Percentiles rank a stretch among this genome's conserved stretches.
These are phyloP conservation scores for Amphipoea lucens DNA, from an alignment of 2,888 invertebrate genomes.

Conservation along the genomic window DNA sequence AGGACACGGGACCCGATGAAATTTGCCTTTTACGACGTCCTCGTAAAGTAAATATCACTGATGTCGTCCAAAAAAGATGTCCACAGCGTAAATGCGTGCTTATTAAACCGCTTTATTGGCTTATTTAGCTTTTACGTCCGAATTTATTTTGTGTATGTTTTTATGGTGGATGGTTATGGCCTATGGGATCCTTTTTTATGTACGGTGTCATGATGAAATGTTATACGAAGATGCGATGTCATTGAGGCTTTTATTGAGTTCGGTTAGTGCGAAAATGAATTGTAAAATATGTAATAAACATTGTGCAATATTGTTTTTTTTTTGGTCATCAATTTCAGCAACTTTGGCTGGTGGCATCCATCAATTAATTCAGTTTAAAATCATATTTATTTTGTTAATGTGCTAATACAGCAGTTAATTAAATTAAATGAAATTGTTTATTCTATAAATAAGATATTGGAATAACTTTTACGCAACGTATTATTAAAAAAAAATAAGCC, in stretches of 20 bases:
- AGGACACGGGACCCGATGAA: slow-evolving; percentile 72
- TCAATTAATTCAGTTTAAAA: neutral
- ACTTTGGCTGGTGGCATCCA: neutral
- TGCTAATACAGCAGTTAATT: neutral
- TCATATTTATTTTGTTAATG: neutral
- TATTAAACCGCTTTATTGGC: slow-evolving; percentile 82
- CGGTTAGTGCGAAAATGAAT: neutral
- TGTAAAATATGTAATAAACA: slow-evolving; percentile 1
- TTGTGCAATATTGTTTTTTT: neutral
- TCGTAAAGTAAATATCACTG: slow-evolving; percentile 83
- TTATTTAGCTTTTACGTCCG: slow-evolving; percentile 77
- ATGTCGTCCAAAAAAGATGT: slow-evolving; percentile 77
- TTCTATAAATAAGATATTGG: neutral
- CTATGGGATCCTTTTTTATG: slow-evolving; percentile 52
- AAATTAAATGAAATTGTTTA: no score
- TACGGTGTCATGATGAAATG: slow-evolving; percentile 44
- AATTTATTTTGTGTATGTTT: slow-evolving; percentile 71
- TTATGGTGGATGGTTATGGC: slow-evolving; percentile 50
- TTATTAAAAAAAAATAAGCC: neutral
- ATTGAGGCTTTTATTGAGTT: slow-evolving; percentile 46
- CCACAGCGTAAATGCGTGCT: slow-evolving; percentile 76
- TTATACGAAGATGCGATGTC: slow-evolving; percentile 29
- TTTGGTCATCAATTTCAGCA: neutral
- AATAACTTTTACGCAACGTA: neutral
- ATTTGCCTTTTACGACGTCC: slow-evolving; percentile 77